Evolutionary conservation across 1,140 invertebrate genomes (phyloP).

Genomic region (Apis cerana): DNA sequence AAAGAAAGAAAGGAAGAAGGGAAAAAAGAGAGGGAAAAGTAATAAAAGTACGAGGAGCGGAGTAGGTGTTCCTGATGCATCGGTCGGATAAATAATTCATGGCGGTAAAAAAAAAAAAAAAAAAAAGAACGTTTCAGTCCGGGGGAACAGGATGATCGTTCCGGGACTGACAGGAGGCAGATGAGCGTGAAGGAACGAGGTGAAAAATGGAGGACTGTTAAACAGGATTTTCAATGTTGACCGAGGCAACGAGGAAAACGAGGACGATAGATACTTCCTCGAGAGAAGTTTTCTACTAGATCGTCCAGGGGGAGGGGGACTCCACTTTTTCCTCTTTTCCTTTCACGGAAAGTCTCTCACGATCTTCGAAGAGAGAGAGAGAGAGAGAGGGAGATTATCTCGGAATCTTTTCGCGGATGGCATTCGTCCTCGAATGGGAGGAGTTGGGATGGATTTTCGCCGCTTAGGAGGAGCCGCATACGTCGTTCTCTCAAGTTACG

Average conservation of each 20-base stretch:
- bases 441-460: no score
- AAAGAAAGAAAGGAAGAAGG: no score
- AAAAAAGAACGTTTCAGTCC: not conserved
- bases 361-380: no score
- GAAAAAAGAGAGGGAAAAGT: no score
- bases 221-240: conserved; percentile 67
- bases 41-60: conserved; percentile 68
- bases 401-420: no score
- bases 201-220: conserved; percentile 67
- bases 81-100: conserved; percentile 74
- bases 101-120: conserved; percentile 17
- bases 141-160: conserved; percentile 60
- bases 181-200: conserved; percentile 69
- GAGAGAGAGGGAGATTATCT: no score
- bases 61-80: conserved; percentile 43
- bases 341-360: no score
- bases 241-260: conserved; percentile 57
- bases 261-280: not conserved
- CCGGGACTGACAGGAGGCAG: conserved; percentile 71
- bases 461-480: no score
- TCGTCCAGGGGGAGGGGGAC: no score
- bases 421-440: no score
- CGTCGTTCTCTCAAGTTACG: not conserved
- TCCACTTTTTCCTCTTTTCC: not conserved
- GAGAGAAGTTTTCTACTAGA: not conserved